Conservation (phyloP, 1,140 invertebrate genomes). For the Scaptodrosophila lebanonensis region DNA sequence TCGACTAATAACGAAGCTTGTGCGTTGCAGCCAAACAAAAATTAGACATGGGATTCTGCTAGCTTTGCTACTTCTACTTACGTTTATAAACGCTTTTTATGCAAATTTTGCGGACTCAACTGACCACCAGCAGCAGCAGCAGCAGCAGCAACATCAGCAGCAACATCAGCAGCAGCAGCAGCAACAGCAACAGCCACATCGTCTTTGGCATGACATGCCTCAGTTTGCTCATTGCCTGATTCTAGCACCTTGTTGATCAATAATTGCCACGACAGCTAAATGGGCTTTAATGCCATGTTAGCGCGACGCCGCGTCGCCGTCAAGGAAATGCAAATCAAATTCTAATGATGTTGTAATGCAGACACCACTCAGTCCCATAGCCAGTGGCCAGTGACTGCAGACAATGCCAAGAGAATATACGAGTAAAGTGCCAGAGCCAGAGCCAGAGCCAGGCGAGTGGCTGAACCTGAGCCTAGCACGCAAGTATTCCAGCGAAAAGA, state of each 20-base stretch:
- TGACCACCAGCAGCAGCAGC: conserved; percentile 25
- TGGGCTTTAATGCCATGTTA: conserved; percentile 73
- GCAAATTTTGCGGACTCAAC: conserved; percentile 27
- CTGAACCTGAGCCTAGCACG: conserved; percentile 59
- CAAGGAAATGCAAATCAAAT: conserved; percentile 76
- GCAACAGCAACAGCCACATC: conserved; percentile 7
- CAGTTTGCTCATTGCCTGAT: conserved; percentile 36
- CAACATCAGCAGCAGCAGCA: neutral
- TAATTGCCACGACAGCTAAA: conserved; percentile 77
- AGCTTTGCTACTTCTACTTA: conserved; percentile 33
- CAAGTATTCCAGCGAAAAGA: conserved; percentile 50
- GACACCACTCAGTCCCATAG: conserved; percentile 28
- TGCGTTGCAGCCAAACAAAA: conserved; percentile 13
- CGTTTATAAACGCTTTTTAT: conserved; percentile 28
- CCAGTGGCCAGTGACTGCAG: conserved; percentile 1
- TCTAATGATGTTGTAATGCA: conserved; percentile 74
- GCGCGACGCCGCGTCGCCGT: conserved; percentile 18
- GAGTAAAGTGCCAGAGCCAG: neutral
- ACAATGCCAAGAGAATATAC: conserved; percentile 1
- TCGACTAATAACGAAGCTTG: neutral
- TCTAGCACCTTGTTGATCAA: conserved; percentile 77
- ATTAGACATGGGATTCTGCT: conserved; percentile 45
- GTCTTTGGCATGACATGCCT: too few species aligned
- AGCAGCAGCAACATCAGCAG: conserved; percentile 1
- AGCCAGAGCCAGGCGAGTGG: conserved; percentile 8